Percentiles rank a stretch among this genome's conserved stretches.
Evolutionary conservation across 2,888 invertebrate species (phyloP).

Genomic region (Ganaspis brasiliensis): DNA sequence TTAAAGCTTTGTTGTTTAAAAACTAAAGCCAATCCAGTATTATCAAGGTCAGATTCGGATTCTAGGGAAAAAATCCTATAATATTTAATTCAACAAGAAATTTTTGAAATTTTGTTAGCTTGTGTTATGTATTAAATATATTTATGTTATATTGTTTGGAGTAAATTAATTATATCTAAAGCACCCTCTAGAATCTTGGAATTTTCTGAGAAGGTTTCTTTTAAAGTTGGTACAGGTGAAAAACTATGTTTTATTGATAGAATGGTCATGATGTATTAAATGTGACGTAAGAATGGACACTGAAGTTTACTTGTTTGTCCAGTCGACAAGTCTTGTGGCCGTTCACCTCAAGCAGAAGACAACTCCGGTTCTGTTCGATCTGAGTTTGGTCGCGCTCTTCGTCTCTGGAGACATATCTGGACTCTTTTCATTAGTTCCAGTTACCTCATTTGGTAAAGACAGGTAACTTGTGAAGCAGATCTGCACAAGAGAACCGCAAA

Average conservation of each 20-base stretch:
- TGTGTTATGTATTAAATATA: no score
- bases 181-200: no score
- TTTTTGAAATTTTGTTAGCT: no score
- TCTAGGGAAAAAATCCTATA: no score
- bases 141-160: no score
- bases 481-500: slow-evolving; percentile 52
- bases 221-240: no score
- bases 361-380: slow-evolving; percentile 61
- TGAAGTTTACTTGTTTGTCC: slow-evolving; percentile 76
- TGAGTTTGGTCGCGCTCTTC: slow-evolving; percentile 70
- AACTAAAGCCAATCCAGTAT: no score
- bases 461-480: slow-evolving; percentile 58
- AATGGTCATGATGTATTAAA: not conserved
- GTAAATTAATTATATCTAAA: no score
- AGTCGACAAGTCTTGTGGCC: slow-evolving; percentile 72
- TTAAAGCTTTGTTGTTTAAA: no score
- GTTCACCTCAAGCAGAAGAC: slow-evolving; percentile 70
- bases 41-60: no score
- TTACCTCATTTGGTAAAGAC: slow-evolving; percentile 75
- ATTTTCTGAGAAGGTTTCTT: not conserved
- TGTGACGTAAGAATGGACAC: slow-evolving; percentile 45
- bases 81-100: no score
- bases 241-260: not conserved
- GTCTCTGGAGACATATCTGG: slow-evolving; percentile 77
- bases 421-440: slow-evolving; percentile 74